phyloP scores from a whole-genome alignment of 2,113 vertebrate genomes.

The Circaetus gallicus region DNA sequence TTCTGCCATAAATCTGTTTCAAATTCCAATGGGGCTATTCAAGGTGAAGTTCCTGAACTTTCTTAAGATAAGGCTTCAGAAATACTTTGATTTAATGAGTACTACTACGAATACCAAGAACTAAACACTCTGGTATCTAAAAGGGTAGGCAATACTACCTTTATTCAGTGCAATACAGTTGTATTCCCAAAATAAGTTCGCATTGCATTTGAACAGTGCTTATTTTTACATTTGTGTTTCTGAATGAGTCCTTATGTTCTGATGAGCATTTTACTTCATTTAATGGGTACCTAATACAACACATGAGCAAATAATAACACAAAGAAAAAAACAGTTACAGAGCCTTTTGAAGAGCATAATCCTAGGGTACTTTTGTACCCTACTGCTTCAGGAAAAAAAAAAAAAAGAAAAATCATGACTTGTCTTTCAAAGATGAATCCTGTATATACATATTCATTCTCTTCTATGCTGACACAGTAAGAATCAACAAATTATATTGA shows the following conservation, averaged over 20 bases:
- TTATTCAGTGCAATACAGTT: background rate
- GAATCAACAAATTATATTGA: background rate
- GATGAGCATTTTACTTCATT: background rate
- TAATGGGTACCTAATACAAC: background rate
- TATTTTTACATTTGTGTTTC: background rate
- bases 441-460: background rate
- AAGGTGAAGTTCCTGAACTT: slow-evolving; percentile 16
- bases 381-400: background rate
- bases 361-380: background rate
- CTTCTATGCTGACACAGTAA: background rate
- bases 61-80: background rate
- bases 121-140: background rate
- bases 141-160: background rate
- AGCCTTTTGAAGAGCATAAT: background rate
- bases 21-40: slow-evolving; percentile 6
- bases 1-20: slow-evolving; percentile 33
- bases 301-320: background rate
- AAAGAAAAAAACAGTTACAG: background rate
- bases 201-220: background rate
- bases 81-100: background rate
- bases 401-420: background rate
- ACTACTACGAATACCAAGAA: background rate
- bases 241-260: background rate
- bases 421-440: background rate
- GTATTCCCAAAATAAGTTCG: background rate